Percentiles rank a stretch among this genome's conserved stretches.
Evolutionary conservation across 2,113 vertebrate species (phyloP).

Genomic region (zebrafish (Danio rerio)): DNA sequence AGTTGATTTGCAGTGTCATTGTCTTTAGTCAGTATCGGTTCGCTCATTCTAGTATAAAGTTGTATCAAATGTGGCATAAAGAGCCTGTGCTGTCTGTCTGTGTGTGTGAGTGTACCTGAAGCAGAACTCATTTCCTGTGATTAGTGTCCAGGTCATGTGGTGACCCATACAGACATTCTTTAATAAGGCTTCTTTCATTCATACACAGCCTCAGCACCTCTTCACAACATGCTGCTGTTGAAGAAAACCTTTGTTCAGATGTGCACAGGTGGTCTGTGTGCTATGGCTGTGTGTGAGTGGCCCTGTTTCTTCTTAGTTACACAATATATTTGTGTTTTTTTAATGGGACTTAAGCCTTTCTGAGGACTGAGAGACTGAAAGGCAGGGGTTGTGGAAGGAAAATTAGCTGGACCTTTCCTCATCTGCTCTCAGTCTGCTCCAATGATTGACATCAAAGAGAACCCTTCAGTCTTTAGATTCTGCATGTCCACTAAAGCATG

Average conservation of each 20-base stretch:
- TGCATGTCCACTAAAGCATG: too few species aligned
- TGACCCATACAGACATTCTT: neutral
- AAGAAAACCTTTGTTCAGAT: neutral
- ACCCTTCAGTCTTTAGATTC: neutral
- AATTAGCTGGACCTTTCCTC: too few species aligned
- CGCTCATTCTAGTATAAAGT: neutral
- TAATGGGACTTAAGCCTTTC: neutral
- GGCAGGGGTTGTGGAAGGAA: neutral
- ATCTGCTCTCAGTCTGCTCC: neutral
- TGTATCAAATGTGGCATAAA: neutral
- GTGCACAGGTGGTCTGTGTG: neutral
- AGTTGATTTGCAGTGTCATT: neutral
- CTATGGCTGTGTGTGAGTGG: neutral
- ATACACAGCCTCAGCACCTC: neutral
- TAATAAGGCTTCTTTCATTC: constrained; percentile 25
- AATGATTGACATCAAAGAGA: neutral
- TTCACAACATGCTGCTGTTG: neutral
- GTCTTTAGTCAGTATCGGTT: neutral
- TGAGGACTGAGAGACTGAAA: neutral
- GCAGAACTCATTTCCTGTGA: constrained; percentile 38
- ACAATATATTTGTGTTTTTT: neutral
- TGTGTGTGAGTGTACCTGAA: neutral
- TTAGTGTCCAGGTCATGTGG: constrained; percentile 24
- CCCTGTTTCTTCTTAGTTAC: neutral
- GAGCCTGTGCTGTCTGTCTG: neutral